A percentile compares a stretch with the other conserved stretches of the same genome.
Evolutionary conservation across 2,888 invertebrate genomes (phyloP).

Genomic region (Hetaerina titia): DNA sequence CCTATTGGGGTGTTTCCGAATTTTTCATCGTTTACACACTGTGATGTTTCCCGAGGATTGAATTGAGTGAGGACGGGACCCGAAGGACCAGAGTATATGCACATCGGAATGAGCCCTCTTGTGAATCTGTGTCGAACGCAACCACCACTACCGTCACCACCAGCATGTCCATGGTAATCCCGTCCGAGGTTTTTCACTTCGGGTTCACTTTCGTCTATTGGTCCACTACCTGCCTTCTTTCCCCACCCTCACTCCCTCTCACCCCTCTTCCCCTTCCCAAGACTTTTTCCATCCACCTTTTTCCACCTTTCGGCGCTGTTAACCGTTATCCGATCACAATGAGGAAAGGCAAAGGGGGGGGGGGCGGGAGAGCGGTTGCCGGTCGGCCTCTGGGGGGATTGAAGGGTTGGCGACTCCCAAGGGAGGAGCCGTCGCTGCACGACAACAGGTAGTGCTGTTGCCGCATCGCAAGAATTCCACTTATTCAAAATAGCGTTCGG

Average conservation of each 20-base stretch:
- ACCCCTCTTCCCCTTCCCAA: background rate
- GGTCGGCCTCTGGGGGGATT: background rate
- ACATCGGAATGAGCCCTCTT: too few species aligned
- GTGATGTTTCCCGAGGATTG: too few species aligned
- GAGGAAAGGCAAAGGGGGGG: background rate
- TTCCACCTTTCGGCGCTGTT: background rate
- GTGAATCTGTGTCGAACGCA: too few species aligned
- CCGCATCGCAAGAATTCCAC: conserved; percentile 22
- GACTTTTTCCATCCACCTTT: background rate
- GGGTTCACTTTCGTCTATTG: conserved; percentile 19
- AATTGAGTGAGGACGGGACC: too few species aligned
- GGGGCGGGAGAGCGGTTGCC: background rate
- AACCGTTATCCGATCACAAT: conserved; percentile 12
- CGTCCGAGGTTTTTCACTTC: background rate
- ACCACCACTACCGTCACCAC: background rate
- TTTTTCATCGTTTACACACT: too few species aligned
- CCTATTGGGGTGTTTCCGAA: too few species aligned
- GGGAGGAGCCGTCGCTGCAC: background rate
- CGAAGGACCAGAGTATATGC: too few species aligned
- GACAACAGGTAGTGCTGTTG: background rate
- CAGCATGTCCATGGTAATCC: background rate
- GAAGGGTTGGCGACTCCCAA: background rate
- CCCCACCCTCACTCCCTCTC: background rate
- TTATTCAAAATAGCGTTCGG: conserved; percentile 21
- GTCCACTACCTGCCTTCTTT: background rate